These are phyloP conservation scores for Lingula anatina DNA, from an alignment of 2,888 invertebrate species.

Conservation along the genomic window DNA sequence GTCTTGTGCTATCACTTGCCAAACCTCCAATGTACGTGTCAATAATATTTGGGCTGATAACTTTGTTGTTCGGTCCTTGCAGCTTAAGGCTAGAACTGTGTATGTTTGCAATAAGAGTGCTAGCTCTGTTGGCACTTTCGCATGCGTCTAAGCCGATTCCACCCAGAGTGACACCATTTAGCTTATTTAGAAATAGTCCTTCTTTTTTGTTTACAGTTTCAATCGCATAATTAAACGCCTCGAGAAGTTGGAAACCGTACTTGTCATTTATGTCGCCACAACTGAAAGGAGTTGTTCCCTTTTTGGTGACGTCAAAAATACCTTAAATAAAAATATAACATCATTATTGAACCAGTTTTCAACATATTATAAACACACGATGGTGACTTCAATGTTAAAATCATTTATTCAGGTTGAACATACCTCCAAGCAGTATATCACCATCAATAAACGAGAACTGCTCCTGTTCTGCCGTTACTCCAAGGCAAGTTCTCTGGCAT, in stretches of 20 bases:
- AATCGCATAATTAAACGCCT: constrained; percentile 45
- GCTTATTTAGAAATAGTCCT: constrained; percentile 28
- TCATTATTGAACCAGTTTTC: too few species aligned
- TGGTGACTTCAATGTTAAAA: too few species aligned
- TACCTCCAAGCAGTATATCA: too few species aligned
- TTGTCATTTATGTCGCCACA: constrained; percentile 39
- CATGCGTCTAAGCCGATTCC: constrained; percentile 40
- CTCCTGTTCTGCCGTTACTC: too few species aligned
- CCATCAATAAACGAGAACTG: too few species aligned
- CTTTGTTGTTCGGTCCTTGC: constrained; percentile 9
- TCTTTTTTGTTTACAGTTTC: constrained; percentile 31
- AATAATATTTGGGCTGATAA: constrained; percentile 22
- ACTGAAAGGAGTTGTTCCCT: constrained; percentile 33
- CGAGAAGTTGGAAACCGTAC: constrained; percentile 39
- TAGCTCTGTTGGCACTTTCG: constrained; percentile 34
- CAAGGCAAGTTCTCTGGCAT: too few species aligned
- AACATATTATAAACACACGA: too few species aligned
- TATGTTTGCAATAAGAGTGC: constrained; percentile 40
- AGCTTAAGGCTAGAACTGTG: constrained; percentile 32
- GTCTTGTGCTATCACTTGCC: constrained; percentile 29
- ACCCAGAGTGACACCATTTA: constrained; percentile 30
- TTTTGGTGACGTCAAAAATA: constrained; percentile 41
- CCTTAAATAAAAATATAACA: constrained; percentile 20
- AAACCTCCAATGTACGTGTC: constrained; percentile 36
- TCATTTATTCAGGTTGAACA: too few species aligned